Base-by-base conservation (phyloP, 2,113 vertebrate species). In the Coptodon bakossiorum region DNA sequence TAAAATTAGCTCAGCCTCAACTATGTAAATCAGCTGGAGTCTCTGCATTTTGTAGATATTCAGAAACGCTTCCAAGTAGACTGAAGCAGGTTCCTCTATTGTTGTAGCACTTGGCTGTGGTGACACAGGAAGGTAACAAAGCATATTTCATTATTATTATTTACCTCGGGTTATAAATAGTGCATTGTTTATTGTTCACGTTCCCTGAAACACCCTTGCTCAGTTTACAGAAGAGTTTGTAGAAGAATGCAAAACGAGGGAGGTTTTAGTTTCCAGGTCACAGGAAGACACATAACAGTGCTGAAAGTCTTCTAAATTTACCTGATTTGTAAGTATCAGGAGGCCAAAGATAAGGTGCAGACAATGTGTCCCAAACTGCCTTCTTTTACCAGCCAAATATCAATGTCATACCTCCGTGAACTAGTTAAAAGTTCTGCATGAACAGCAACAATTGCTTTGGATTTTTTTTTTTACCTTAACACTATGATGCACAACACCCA, bases 101-200 rank as follows among this genome's bases (percentile, higher is more conserved):
- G 94, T 96, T 87, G 86, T 61, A 59, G 89, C 52, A 43, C 76
- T 63, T 13, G 79, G 81, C 92, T 66, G 94, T 88, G 88, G 91
- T 59, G 91, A 45, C 45, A 57, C 86, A 90, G 91, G 91, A 93
- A 92, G 88, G 57, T 80, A 82, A 84, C 57, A 84, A 57, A 61
- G 54, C 50, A 48, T 43, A 82, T 86, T 84, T 84, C 89, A 78
- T 52, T 48, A n/a, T 78, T 48, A 34, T 52, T 78, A 88, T 89
- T 88, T 86, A 93, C 86, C 86, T 90, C 36, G 5, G 38, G 90
- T 92, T 96, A 96, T 96, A 93, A 96, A 96, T 96, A 96, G 93
- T 36, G 90, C 86, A 97, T 96, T 97, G 96, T 96, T 93, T 94
- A 95, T 97, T 94, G 96, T 96, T 93, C 92, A 90, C 88, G 66